Base-by-base conservation (phyloP, 35 echinoderm and acorn worm genomes). In the Anneissia japonica region DNA sequence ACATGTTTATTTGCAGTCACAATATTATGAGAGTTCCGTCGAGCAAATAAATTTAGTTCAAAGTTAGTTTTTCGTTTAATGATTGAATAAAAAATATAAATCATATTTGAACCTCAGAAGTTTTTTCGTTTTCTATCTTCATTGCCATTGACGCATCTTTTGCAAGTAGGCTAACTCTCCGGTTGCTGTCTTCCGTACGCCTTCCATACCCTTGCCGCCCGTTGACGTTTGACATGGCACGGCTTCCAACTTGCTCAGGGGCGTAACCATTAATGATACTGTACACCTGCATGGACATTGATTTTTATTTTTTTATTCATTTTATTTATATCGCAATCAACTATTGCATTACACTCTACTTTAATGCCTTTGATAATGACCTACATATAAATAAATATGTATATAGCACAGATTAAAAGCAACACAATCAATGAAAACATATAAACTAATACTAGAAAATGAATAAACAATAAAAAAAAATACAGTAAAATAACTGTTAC, bases 211-310 rank as follows among this genome's bases (percentile, higher is more conserved):
- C 51, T 64, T 64, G 51, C 31, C 87, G 33, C 23, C 94, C 94
- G 72, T 97, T 97, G 38, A 97, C 82, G 72, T 97, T 97, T 3
- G 94, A 97, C 94, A 97, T 97, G 37, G 93, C 94, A 36, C 94
- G 90, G 75, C 87, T 93, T 3, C 94, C 94, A 46, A 97, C 94
- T 34, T 97, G 91, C 80, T 97, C 94, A 51, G 94, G 94, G 31
- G 94, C 94, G 84, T 97, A 97, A 31, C 94, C 94, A 64, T 97
- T 86, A 32, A 97, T 88, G 75, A 97, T 97, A 83, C 94, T 97
- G 37, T 89, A 88, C 64, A 97, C 94, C 94, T 97, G 72, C 36
- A 85, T 34, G 17, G 21, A 38, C 19, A 73, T 39, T 35, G 7
- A 28, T 55, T 14, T 51, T 29, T 31, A 81, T 37, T 11, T 13